Percentiles rank a stretch among this genome's conserved stretches.
Conservation (phyloP, 2,888 invertebrate genomes). For the Dynastes maya region DNA sequence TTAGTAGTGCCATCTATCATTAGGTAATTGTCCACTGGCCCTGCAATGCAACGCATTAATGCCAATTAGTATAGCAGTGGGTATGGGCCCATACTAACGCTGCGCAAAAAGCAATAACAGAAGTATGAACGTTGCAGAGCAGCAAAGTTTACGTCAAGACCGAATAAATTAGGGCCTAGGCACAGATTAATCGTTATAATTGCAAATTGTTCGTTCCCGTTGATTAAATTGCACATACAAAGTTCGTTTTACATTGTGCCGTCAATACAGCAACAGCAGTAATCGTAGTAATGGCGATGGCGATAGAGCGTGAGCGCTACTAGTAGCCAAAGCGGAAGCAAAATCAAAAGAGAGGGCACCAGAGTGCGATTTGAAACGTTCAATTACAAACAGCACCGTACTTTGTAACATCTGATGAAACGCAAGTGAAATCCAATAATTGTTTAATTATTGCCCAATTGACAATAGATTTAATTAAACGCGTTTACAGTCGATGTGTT, state of each 20-base stretch:
- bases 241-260: slow-evolving; percentile 10
- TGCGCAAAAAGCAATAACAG: slow-evolving; percentile 33
- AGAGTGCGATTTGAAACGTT: slow-evolving; percentile 9
- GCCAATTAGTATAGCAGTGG: slow-evolving; percentile 26
- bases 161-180: slow-evolving; percentile 25
- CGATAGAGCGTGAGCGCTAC: too few relatives aligned
- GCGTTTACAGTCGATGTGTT: slow-evolving; percentile 15
- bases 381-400: slow-evolving; percentile 33
- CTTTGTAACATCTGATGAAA: slow-evolving; percentile 29
- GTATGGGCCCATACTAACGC: not conserved
- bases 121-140: slow-evolving; percentile 20
- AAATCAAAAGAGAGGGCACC: slow-evolving; percentile 14
- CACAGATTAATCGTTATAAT: slow-evolving; percentile 33
- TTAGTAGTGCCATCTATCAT: slow-evolving; percentile 1
- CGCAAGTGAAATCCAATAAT: slow-evolving; percentile 29
- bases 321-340: not conserved
- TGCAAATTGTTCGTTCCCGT: slow-evolving; percentile 24
- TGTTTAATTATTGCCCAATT: slow-evolving; percentile 35
- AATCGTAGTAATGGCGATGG: not conserved
- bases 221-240: slow-evolving; percentile 25
- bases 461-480: slow-evolving; percentile 36
- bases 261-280: slow-evolving; percentile 11
- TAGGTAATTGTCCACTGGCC: slow-evolving; percentile 2
- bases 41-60: slow-evolving; percentile 8
- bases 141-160: slow-evolving; percentile 27